Conservation (phyloP, 1,140 invertebrate genomes). For the Chironomus striatipennis region DNA sequence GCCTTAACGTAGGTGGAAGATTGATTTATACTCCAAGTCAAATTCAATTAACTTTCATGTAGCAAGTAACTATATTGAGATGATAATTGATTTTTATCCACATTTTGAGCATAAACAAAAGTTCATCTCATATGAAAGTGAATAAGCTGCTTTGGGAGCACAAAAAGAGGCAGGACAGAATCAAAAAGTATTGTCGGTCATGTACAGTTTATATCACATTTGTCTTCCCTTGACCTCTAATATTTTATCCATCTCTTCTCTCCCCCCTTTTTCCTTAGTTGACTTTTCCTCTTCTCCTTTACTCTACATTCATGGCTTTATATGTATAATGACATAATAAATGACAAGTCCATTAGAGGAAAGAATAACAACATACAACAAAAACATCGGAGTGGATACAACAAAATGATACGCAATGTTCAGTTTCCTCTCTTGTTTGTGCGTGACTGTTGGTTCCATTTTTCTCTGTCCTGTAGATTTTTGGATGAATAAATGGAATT, state of each 20-base stretch:
- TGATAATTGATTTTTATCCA: conserved; percentile 5
- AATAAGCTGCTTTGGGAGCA: no score
- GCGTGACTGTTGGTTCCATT: conserved; percentile 4
- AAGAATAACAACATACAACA: conserved; percentile 3
- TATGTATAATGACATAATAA: not conserved
- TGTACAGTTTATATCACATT: not conserved
- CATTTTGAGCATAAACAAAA: not conserved
- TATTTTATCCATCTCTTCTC: not conserved
- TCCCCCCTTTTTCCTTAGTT: no score
- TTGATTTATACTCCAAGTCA: conserved; percentile 22
- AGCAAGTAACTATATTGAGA: not conserved
- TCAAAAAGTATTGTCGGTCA: no score
- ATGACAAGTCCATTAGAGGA: conserved; percentile 1
- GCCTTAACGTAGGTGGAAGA: not conserved
- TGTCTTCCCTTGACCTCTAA: not conserved
- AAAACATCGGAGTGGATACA: not conserved
- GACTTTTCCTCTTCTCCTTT: no score
- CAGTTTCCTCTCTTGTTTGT: not conserved
- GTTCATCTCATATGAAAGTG: no score
- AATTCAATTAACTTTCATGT: not conserved
- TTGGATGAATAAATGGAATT: not conserved
- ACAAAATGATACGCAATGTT: not conserved
- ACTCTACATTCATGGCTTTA: no score
- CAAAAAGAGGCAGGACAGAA: no score
- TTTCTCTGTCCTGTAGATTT: not conserved